phyloP scores from a whole-genome alignment of 2,888 invertebrate genomes.

The Philonicus albiceps region DNA sequence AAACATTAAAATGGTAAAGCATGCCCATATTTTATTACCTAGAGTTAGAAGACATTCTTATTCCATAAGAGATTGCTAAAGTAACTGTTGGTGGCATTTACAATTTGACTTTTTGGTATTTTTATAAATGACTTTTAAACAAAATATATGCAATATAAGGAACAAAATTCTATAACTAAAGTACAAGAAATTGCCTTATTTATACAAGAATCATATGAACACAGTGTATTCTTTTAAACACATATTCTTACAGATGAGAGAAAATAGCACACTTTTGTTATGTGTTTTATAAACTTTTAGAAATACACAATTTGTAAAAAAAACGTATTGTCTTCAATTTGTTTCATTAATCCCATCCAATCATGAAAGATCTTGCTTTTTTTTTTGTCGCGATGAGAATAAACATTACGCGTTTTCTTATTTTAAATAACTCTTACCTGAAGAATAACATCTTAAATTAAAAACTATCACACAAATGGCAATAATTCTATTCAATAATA shows the following conservation, averaged over 20 bases:
- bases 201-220: not conserved
- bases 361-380: not conserved
- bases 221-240: not conserved
- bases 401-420: too few species aligned
- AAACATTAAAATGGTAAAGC: not conserved
- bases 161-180: constrained; percentile 3
- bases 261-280: not conserved
- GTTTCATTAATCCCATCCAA: not conserved
- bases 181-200: constrained; percentile 35
- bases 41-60: not conserved
- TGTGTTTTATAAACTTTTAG: not conserved
- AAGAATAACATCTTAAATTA: not conserved
- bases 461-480: not conserved
- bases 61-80: not conserved
- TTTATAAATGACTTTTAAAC: not conserved
- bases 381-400: not conserved
- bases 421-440: not conserved
- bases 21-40: not conserved
- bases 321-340: not conserved
- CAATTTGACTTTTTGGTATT: not conserved
- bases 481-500: not conserved
- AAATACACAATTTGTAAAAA: not conserved
- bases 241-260: not conserved
- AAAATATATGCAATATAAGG: not conserved
- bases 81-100: not conserved